phyloP scores from a whole-genome alignment of 2,888 invertebrate species.

The Eristalis pertinax region DNA sequence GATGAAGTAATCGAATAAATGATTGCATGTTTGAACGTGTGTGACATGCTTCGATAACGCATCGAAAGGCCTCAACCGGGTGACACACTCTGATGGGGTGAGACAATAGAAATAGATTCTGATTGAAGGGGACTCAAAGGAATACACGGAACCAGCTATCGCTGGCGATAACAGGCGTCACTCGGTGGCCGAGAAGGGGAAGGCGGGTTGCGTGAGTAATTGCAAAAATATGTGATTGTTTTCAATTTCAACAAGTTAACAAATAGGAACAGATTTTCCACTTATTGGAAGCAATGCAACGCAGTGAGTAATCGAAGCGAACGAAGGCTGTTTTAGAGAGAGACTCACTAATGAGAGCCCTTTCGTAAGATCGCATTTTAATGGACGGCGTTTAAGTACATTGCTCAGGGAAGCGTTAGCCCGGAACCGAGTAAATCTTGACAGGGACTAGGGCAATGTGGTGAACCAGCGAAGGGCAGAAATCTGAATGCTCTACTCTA shows the following conservation, averaged over 20 bases:
- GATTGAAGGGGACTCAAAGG: not conserved
- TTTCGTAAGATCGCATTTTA: not conserved
- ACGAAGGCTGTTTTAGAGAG: not conserved
- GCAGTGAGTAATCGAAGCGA: not conserved
- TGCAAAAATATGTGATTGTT: not conserved
- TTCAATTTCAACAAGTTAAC: not conserved
- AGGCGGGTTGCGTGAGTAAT: not conserved
- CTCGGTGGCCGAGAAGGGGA: not conserved
- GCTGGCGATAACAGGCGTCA: not conserved
- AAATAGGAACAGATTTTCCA: not conserved
- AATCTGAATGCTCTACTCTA: not conserved
- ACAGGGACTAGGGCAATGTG: not conserved
- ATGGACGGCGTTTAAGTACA: not conserved
- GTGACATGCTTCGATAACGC: not conserved
- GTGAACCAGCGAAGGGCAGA: not conserved
- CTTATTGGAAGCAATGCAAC: not conserved
- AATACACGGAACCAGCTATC: not conserved
- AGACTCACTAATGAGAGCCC: not conserved
- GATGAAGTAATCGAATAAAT: constrained; percentile 4
- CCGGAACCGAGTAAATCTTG: not conserved
- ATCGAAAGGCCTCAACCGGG: not conserved
- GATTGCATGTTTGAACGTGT: not conserved
- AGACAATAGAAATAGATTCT: not conserved
- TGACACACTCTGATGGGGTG: not conserved
- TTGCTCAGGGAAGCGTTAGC: not conserved